Percentiles rank a stretch among this genome's conserved stretches.
phyloP scores from a whole-genome alignment of 2,797 vertebrate genomes.

The Acanthornis magna region DNA sequence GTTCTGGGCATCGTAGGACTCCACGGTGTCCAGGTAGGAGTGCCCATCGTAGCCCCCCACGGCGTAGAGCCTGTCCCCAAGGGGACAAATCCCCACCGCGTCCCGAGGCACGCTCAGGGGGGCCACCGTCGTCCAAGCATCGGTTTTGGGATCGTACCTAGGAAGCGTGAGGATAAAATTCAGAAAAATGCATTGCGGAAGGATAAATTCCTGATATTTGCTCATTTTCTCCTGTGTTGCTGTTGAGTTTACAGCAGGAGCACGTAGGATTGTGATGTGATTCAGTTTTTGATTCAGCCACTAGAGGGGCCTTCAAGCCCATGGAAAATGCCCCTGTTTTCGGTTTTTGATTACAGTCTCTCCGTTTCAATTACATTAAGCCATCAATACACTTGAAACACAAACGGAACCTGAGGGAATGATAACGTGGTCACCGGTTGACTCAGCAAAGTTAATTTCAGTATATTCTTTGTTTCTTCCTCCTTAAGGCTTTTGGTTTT shows the following conservation, averaged over 20 bases:
- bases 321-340: not conserved
- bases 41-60: constrained; percentile 97
- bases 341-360: not conserved
- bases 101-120: constrained; percentile 90
- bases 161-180: not conserved
- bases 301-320: constrained; percentile 52
- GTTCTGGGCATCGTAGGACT: constrained; percentile 94
- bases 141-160: constrained; percentile 95
- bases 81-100: constrained; percentile 89
- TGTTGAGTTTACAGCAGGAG: not conserved
- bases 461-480: not conserved
- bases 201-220: not conserved
- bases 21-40: constrained; percentile 88
- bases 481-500: not conserved
- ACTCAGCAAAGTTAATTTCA: not conserved
- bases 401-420: not conserved
- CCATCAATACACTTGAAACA: not conserved
- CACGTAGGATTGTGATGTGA: fast-evolving
- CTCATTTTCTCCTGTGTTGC: not conserved
- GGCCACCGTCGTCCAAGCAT: constrained; percentile 93
- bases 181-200: not conserved
- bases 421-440: not conserved
- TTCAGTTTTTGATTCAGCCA: not conserved
- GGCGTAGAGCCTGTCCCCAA: constrained; percentile 91
- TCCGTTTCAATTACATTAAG: not conserved